Base-by-base conservation (phyloP, 2,113 vertebrate genomes). In the Micronisus gabar region DNA sequence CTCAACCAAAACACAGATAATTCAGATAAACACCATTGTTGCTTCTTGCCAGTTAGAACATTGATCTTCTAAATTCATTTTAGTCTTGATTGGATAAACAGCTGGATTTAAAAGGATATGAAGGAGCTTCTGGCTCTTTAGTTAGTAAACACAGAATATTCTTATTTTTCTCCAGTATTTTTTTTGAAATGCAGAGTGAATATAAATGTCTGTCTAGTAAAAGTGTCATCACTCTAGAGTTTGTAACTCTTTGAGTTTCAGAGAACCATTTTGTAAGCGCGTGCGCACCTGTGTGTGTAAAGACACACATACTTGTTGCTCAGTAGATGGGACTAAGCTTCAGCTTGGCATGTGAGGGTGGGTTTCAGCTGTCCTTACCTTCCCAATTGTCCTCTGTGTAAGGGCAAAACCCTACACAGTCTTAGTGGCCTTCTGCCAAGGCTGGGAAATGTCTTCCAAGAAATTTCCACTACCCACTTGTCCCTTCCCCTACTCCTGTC, bases 11-110 rank as follows among this genome's bases (percentile, higher is more conserved):
- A 85, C 66, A 92, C 22, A 81, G 95, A 95, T 94, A 96, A 95
- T 90, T 90, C 81, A 55, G 88, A 88, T 92, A 88, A 97, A 93
- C 67, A 72, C 58, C 91, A 47, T 85, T 81, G 66, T 87, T 96
- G 81, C 81, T 90, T 36, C 67, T 90, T 96, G 84, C 84, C 89
- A 85, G 38, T 85, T 89, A 82, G 86, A 80, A 62, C 47, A 50
- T 91, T 90, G 88, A 50, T 95, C 63, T 95, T 89, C 71, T 76
- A 80, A 91, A 94, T 91, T 67, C 6, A 47, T 89, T 96, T 97
- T 93, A 50, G 70, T 82, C 81, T 89, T 97, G 94, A 94, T 94
- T 87, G 59, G 38, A 86, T 95, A 94, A 97, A 90, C 87, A 95
- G 63, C 81, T 96, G 94, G n/a, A 34, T 89, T 91, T 87, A 62